A percentile compares a stretch with the other conserved stretches of the same genome.
phyloP scores from a whole-genome alignment of 1,140 invertebrate genomes.

The Lucilia sericata region DNA sequence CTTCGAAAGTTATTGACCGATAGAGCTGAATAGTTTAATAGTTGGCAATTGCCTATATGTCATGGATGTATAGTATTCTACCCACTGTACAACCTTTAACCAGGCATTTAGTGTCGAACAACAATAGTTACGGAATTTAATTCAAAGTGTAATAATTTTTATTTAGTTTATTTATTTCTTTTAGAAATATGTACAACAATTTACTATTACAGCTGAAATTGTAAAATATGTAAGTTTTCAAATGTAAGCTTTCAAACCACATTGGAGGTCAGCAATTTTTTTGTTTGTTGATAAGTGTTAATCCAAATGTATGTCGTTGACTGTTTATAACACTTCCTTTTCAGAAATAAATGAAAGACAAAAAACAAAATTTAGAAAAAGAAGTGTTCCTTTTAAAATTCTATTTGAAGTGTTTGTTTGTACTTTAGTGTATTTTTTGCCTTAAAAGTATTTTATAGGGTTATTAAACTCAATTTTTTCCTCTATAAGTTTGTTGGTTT shows the following conservation, averaged over 20 bases:
- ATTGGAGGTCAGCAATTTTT: neutral
- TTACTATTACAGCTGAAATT: neutral
- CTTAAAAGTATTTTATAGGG: conserved; percentile 39
- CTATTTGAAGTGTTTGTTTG: neutral
- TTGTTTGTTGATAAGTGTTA: neutral
- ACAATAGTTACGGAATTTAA: too few species aligned
- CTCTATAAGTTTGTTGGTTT: neutral
- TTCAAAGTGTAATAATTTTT: neutral
- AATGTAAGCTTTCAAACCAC: neutral
- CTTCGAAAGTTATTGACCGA: too few species aligned
- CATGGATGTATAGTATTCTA: too few species aligned
- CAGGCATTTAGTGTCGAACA: too few species aligned
- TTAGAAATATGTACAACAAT: neutral
- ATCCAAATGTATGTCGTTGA: conserved; percentile 11
- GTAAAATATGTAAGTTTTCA: neutral
- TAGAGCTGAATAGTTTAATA: too few species aligned
- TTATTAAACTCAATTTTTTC: conserved; percentile 42
- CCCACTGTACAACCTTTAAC: too few species aligned
- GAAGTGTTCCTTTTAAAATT: conserved; percentile 4
- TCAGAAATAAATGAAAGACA: neutral
- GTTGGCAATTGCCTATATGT: too few species aligned
- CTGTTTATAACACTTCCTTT: conserved; percentile 11
- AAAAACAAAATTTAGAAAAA: neutral
- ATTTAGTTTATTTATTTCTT: neutral
- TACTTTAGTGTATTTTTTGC: neutral